Evolutionary conservation across 2,113 vertebrate species (phyloP).

Genomic region (Phylloscopus trochilus): DNA sequence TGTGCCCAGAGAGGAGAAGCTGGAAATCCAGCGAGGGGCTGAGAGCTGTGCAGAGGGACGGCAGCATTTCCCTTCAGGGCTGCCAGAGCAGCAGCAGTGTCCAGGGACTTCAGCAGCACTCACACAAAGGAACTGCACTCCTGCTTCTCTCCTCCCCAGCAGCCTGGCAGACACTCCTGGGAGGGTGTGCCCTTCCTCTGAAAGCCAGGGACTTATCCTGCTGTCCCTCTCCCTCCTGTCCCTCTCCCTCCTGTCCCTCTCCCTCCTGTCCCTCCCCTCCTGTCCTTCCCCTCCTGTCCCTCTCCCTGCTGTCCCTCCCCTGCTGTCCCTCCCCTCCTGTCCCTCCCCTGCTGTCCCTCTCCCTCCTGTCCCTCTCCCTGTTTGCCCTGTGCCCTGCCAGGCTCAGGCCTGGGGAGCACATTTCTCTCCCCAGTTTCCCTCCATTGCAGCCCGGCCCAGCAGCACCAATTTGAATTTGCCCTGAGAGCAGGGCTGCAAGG

Average conservation of each 20-base stretch:
- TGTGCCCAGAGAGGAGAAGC: accelerated
- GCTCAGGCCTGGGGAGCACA: neutral
- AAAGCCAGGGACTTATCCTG: neutral
- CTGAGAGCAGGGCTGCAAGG: neutral
- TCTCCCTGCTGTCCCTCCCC: neutral
- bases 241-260: no score
- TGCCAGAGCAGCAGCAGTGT: neutral
- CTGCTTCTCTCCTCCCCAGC: neutral
- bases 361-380: no score
- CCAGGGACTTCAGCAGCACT: neutral
- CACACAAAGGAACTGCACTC: neutral
- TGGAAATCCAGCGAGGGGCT: accelerated
- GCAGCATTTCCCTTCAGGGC: neutral
- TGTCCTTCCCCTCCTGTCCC: no score
- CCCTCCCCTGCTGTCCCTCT: neutral
- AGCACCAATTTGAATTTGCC: neutral
- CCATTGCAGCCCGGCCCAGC: neutral
- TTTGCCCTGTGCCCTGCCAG: neutral
- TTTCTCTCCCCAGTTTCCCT: neutral
- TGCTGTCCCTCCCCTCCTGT: neutral
- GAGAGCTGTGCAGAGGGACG: neutral
- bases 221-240: no score
- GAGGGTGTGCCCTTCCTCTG: neutral
- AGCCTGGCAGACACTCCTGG: neutral
- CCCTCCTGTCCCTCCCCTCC: no score